Conservation (phyloP, 2,888 invertebrate species). For the Lathronympha strigana region DNA sequence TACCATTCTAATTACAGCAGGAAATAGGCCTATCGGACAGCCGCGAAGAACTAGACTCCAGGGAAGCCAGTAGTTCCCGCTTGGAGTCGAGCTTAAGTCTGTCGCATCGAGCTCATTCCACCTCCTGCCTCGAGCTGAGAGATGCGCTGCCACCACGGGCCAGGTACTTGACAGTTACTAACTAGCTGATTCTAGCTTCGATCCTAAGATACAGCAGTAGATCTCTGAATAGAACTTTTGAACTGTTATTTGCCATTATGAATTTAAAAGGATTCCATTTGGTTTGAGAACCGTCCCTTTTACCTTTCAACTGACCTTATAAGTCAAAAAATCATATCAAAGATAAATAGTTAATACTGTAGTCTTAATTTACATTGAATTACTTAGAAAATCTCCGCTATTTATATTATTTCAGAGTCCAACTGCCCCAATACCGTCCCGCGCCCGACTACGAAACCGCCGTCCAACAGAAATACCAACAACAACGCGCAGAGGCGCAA, state of each 20-base stretch:
- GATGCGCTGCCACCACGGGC: constrained; percentile 52
- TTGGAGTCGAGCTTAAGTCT: constrained; percentile 64
- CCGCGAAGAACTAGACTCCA: constrained; percentile 69
- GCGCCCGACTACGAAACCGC: constrained; percentile 98
- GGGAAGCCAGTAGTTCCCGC: constrained; percentile 50
- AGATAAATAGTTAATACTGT: no score
- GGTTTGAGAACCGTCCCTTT: not conserved
- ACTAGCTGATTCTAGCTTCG: no score
- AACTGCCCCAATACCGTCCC: constrained; percentile 93
- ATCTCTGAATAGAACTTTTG: not conserved
- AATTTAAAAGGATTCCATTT: not conserved
- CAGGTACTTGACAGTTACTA: constrained; percentile 50
- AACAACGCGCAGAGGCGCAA: constrained; percentile 70
- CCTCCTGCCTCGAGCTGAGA: constrained; percentile 86
- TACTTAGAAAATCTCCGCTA: not conserved
- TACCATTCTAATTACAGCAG: constrained; percentile 48
- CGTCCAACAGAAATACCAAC: constrained; percentile 92
- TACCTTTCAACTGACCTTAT: no score
- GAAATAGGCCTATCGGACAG: constrained; percentile 75
- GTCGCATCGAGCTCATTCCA: constrained; percentile 85
- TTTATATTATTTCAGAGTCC: constrained; percentile 83
- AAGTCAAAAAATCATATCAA: no score
- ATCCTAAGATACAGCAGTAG: no score
- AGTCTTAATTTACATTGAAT: no score
- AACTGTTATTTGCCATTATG: not conserved